These are phyloP conservation scores for Pollachius pollachius DNA, from an alignment of 2,113 vertebrate genomes.

Conservation along the genomic window DNA sequence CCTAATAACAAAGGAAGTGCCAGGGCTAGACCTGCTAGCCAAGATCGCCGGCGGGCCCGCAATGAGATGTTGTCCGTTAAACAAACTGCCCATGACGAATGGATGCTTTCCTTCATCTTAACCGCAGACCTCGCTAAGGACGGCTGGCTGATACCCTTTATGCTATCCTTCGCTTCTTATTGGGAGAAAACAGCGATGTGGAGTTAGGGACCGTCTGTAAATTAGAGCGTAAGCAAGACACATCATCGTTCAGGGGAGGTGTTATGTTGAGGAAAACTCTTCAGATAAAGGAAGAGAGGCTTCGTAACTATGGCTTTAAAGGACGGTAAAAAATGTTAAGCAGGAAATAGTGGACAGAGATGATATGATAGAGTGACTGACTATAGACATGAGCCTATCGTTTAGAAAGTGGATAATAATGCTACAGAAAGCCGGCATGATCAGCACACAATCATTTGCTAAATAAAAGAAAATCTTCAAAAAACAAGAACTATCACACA, in stretches of 20 bases:
- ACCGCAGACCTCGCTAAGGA: conserved; percentile 46
- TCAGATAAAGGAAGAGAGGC: too few species aligned
- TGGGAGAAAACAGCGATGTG: conserved; percentile 28
- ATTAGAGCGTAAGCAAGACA: conserved; percentile 4
- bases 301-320: too few species aligned
- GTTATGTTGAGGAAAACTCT: too few species aligned
- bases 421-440: too few species aligned
- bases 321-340: too few species aligned
- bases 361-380: too few species aligned
- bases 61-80: conserved; percentile 43
- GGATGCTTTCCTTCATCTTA: conserved; percentile 62
- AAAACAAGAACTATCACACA: background rate
- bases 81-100: conserved; percentile 64
- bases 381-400: too few species aligned
- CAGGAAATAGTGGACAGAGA: too few species aligned
- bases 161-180: conserved; percentile 42
- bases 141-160: conserved; percentile 49
- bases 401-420: too few species aligned
- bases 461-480: too few species aligned
- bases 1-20: conserved; percentile 22
- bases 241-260: too few species aligned
- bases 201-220: conserved; percentile 25
- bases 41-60: conserved; percentile 41
- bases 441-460: too few species aligned
- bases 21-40: conserved; percentile 32